Base-by-base conservation (phyloP, 2,888 invertebrate species). In the Julus scanicus region DNA sequence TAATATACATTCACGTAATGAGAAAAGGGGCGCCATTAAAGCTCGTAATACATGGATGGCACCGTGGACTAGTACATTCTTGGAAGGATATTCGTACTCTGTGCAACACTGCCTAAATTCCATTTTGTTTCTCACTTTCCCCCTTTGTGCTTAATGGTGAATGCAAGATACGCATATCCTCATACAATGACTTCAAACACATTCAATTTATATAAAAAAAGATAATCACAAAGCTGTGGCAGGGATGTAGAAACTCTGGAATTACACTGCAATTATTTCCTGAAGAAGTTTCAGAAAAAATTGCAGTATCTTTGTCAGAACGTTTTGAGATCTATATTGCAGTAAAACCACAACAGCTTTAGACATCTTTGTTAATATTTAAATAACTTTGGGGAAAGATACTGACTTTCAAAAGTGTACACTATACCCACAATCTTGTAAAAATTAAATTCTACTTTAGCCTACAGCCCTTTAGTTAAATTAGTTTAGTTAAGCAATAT, bases 1-100 rank as follows among this genome's bases (percentile, higher is more conserved):
- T 5, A 17, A 57, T 57, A 57, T 17, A 57, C 57, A 57, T 57
- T 57, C 57, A 57, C 57, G n/a, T n/a, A 57, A 57, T n/a, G 57
- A 57, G 57, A 57, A n/a, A 57, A 57, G 57, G 57, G 57, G 57
- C 57, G n/a, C 57, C 57, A 57, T 57, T 57, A 57, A 15, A 53
- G 53, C 53, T 53, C 53, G 53, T 53, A 15, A 57, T n/a, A 57
- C 17, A 57, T 57, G 57, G 57, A 57, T 57, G 57, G 57, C 57
- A 57, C 57, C 57, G 57, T 57, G 57, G 57, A 57, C 57, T 57
- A 57, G 57, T 57, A 57, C 15, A 57, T 57, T 57, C 57, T 57
- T 57, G 57, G 17, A 57, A 5, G 57, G 57, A 57, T 57, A 57
- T 57, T 57, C 57, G n/a, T 57, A 57, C 57, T 57, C 57, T n/a